Evolutionary conservation across 2,888 invertebrate species (phyloP), one percentile per base, ranked within the genome.

Genomic region (Hedychridium roseum): DNA sequence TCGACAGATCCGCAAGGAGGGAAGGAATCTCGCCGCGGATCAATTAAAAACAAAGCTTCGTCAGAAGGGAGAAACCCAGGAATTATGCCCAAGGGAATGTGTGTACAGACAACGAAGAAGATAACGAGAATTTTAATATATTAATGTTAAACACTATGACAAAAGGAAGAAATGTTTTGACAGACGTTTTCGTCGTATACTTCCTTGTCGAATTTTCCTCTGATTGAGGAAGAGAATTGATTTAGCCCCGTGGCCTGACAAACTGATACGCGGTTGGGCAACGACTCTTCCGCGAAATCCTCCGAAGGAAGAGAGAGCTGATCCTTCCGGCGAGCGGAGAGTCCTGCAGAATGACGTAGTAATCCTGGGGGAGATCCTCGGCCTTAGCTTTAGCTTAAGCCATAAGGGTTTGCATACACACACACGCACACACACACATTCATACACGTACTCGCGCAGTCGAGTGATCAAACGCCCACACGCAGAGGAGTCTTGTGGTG

Each of bases 381-480:
- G 71, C 71, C 75, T 74, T 73, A 73, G 76, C 69, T 71, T 71
- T 69, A 70, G 74, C 71, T 71, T 72, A 68, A 74, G 71, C 73
- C 73, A 63, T 66, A 66, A 70, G 74, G 76, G 75, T 75, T 73
- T 74, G 73, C 76, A 75, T 74, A 71, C 62, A 73, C 48, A 47
- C 46, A 43, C 38, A 40, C 46, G 47, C 41, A 54, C 58, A 23
- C 26, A 26, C 20, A 39, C 20, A 11, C 36, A 17, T 2, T 2
- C 27, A 6, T 6, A 27, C n/a, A 17, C 28, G 12, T 39, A 6
- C 26, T 15, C 40, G 28, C 18, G 26, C 14, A 28, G 15, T 6
- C 30, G 26, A 18, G 18, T 3, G 11, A 17, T 35, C 11, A 35
- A 14, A 35, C 20, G 9, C 7, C 34, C 42, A 9, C 26, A 47